Base-by-base conservation (phyloP, 2,113 vertebrate species). In the Chrysochloris asiatica region DNA sequence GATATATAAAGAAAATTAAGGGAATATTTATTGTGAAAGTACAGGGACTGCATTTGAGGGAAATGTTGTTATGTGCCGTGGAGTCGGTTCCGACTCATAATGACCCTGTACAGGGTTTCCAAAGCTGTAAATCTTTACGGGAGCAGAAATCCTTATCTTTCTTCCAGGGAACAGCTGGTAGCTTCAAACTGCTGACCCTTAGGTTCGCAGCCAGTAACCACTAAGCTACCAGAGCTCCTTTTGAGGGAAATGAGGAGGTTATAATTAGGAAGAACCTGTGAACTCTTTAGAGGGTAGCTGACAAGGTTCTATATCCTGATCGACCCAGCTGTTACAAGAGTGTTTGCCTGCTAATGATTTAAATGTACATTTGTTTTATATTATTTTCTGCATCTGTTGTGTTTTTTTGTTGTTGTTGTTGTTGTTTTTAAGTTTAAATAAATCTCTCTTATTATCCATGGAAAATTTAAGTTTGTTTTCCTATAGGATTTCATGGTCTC, bases 381-480 rank as follows among this genome's bases (percentile, higher is more conserved):
- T 33, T 5, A 7, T 72, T 45, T 72, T 75, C 43, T 52, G 22
- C 41, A 47, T 87, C 56, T 56, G 54, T 83, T 80, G 9, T 67
- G n/a, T n/a, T n/a, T n/a, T n/a, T n/a, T n/a, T n/a, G n/a, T 80
- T 71, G 81, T 81, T 30, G 6, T 54, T 47, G 41, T 56, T 89
- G n/a, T 92, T 52, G 9, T 41, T 52, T 16, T 45, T n/a, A 88
- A 65, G 21, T 63, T 45, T 36, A 28, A 28, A 50, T 50, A 59
- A 30, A 12, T 78, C 41, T 67, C 43, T 72, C 41, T 73, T 45
- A 82, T 5, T 0, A 47, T 75, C 10, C n/a, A n/a, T n/a, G n/a
- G n/a, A n/a, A n/a, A n/a, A 72, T 45, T 80, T 56, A 82, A 67
- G 12, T 4, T 71, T 91, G 28, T 48, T 90, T 93, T 50, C 47